Conservation (phyloP, 2,888 invertebrate species). For the Calameuta pallipes region DNA sequence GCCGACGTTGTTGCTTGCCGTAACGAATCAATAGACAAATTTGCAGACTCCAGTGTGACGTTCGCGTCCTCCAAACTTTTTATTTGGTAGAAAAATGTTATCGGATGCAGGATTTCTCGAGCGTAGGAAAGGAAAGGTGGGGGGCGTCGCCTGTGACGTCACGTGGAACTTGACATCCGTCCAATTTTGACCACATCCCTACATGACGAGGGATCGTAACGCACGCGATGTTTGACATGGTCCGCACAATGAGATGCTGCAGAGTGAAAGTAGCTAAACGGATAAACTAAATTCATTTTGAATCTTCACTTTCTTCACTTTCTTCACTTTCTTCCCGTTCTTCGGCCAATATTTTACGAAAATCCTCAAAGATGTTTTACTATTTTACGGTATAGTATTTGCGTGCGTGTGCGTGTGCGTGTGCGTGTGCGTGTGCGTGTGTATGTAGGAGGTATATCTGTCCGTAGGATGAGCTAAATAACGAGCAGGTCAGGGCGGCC, state of each 20-base stretch:
- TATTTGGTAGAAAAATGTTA: not conserved
- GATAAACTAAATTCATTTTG: not conserved
- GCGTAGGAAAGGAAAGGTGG: not conserved
- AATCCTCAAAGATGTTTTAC: not conserved
- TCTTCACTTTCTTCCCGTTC: not conserved
- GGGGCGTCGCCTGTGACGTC: too few species aligned
- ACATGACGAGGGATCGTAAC: too few species aligned
- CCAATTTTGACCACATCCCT: too few species aligned
- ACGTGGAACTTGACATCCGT: too few species aligned
- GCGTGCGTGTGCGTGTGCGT: not conserved
- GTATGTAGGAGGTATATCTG: not conserved
- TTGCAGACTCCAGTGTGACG: not conserved
- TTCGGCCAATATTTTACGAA: not conserved
- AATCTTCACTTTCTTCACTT: not conserved
- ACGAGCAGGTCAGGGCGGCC: constrained; percentile 19
- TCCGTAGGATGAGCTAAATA: not conserved
- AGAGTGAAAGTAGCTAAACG: too few species aligned
- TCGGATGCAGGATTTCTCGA: not conserved
- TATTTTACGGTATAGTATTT: not conserved
- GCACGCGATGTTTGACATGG: too few species aligned
- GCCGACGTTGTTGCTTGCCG: not conserved
- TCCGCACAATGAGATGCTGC: too few species aligned
- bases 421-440: too few species aligned
- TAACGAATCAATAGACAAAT: not conserved
- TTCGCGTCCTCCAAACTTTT: not conserved